Evolutionary conservation across 1,140 invertebrate genomes (phyloP), one percentile per base, ranked within the genome.

Genomic region (Coelopa frigida): DNA sequence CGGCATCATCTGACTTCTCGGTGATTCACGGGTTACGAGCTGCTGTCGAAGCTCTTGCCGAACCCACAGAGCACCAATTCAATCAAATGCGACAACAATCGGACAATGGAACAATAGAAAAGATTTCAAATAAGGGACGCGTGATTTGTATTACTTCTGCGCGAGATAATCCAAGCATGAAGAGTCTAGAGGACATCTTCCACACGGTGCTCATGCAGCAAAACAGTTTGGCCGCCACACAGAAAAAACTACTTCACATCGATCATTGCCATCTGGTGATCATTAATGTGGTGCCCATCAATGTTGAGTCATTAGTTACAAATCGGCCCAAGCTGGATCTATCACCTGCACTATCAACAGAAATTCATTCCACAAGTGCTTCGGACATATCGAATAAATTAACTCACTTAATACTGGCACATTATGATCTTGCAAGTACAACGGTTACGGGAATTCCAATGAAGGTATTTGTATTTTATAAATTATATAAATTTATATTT

Each of bases 401-500:
- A 8, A 83, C 84, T 0, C 77, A 85, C 40, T 65, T 89, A 2
- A 86, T 89, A 44, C 67, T 89, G 46, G 78, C 81, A 6, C 94
- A 97, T 70, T 97, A 94, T 59, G 81, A 89, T 63, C 72, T 98
- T n/a, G 85, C 91, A 1, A 93, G 87, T 42, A 97, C 94, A 11
- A 96, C 92, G 1, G 93, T 98, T 0, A 98, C 93, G 20, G 94
- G 93, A 22, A 98, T 98, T 59, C 94, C 94, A 4, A 98, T 98
- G 94, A 98, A 98, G 59, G 51, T 52, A 48, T 35, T 11, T 20
- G 68, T 73, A 60, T 23, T 36, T 36, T 42, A 31, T 32, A 22
- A 10, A 12, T 29, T 21, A 32, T 22, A 3, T 5, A 39, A 18
- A 48, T 23, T 10, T 36, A 33, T 11, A 48, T 27, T 39, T 24